These are phyloP conservation scores for Pyralis farinalis DNA, from an alignment of 2,888 invertebrate genomes.

Conservation along the genomic window DNA sequence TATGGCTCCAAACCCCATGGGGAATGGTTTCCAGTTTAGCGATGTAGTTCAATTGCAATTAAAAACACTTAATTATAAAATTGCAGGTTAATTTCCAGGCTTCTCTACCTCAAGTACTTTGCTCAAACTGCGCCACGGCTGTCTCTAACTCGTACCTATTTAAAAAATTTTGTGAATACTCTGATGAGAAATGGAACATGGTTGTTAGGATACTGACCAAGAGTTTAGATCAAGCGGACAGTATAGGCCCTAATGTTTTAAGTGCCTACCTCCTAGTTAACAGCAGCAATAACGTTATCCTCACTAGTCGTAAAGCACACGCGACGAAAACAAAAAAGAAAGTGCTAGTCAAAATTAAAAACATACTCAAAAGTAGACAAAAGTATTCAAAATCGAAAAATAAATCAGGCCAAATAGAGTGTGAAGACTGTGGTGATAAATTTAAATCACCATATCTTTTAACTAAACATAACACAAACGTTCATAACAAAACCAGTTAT, in stretches of 20 bases:
- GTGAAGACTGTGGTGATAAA: conserved; percentile 47
- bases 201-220: conserved; percentile 30
- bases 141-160: conserved; percentile 50
- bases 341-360: conserved; percentile 42
- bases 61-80: conserved; percentile 9
- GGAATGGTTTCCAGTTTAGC: too few relatives aligned
- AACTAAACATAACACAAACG: conserved; percentile 44
- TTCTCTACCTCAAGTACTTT: conserved; percentile 48
- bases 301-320: conserved; percentile 40
- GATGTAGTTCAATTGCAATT: too few relatives aligned
- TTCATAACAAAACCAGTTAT: conserved; percentile 34
- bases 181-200: conserved; percentile 43
- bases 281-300: conserved; percentile 36
- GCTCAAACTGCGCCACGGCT: conserved; percentile 45
- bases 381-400: conserved; percentile 31
- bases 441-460: conserved; percentile 34
- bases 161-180: conserved; percentile 41
- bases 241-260: conserved; percentile 28
- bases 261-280: conserved; percentile 44
- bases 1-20: too few relatives aligned
- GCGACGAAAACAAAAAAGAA: conserved; percentile 31
- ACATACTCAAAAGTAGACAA: conserved; percentile 35
- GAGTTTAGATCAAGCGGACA: conserved; percentile 32
- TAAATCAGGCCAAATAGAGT: conserved; percentile 23
- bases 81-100: conserved; percentile 44